phyloP scores from a whole-genome alignment of 2,113 vertebrate genomes.

The Hylia prasina region DNA sequence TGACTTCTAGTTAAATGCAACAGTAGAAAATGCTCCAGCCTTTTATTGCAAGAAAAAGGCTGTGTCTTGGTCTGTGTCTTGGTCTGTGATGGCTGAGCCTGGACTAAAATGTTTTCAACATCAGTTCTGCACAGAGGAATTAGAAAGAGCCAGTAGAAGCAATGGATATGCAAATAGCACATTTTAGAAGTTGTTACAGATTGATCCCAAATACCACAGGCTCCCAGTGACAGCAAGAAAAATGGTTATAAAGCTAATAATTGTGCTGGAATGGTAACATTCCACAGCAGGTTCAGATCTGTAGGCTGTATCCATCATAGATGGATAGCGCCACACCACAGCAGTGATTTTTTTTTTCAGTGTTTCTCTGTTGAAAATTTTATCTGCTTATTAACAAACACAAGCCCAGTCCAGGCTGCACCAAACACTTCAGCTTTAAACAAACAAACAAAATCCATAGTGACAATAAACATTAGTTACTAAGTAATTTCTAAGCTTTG shows the following conservation, averaged over 20 bases:
- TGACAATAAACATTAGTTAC: neutral
- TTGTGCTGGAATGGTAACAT: neutral
- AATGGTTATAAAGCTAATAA: neutral
- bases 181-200: neutral
- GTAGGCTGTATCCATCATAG: neutral
- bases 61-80: neutral
- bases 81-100: neutral
- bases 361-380: neutral
- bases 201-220: neutral
- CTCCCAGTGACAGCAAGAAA: neutral
- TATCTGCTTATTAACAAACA: neutral
- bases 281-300: neutral
- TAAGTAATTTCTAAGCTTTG: neutral
- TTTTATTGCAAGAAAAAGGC: slow-evolving; percentile 4
- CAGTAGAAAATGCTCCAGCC: slow-evolving; percentile 13
- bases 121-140: neutral
- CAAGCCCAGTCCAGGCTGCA: neutral
- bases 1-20: slow-evolving; percentile 61
- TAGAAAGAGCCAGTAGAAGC: neutral
- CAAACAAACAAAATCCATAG: neutral
- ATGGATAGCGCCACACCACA: neutral
- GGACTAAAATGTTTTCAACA: neutral
- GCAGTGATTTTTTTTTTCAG: neutral
- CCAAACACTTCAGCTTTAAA: neutral
- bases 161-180: neutral